A percentile compares a stretch with the other conserved stretches of the same genome.
Evolutionary conservation across 2,113 vertebrate genomes (phyloP).

Genomic region (Rhegmatorhina hoffmannsi): DNA sequence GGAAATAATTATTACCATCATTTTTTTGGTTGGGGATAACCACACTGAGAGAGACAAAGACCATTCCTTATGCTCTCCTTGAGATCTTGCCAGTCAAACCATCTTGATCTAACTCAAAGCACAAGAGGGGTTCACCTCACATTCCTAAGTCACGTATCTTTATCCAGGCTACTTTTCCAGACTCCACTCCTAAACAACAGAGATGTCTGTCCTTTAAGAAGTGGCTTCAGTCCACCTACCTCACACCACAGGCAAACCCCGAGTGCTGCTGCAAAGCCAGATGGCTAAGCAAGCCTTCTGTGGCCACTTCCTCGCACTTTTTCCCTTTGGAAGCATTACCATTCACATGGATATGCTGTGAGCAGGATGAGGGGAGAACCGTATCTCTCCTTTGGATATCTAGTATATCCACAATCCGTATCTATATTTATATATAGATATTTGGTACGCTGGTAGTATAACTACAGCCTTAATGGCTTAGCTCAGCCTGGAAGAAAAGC

Average conservation of each 20-base stretch:
- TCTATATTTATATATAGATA: neutral
- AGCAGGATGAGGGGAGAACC: neutral
- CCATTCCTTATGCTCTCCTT: neutral
- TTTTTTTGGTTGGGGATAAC: neutral
- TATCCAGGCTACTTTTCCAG: neutral
- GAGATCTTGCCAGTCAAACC: neutral
- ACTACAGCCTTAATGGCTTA: neutral
- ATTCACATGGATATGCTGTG: neutral
- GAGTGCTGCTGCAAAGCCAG: neutral
- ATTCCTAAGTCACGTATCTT: neutral
- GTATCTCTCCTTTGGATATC: neutral
- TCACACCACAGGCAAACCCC: neutral
- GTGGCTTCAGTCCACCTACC: neutral
- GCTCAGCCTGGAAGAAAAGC: neutral
- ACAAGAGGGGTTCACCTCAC: neutral
- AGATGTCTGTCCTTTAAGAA: neutral
- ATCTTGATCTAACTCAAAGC: neutral
- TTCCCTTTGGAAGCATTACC: neutral
- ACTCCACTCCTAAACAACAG: neutral
- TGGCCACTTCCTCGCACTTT: neutral
- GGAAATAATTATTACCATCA: neutral
- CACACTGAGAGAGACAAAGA: neutral
- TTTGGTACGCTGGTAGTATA: neutral
- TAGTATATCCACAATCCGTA: neutral
- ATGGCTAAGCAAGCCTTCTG: neutral